phyloP scores from a whole-genome alignment of 64 coral and sea anemone genomes.

The Hydrozoanthus tunicans region DNA sequence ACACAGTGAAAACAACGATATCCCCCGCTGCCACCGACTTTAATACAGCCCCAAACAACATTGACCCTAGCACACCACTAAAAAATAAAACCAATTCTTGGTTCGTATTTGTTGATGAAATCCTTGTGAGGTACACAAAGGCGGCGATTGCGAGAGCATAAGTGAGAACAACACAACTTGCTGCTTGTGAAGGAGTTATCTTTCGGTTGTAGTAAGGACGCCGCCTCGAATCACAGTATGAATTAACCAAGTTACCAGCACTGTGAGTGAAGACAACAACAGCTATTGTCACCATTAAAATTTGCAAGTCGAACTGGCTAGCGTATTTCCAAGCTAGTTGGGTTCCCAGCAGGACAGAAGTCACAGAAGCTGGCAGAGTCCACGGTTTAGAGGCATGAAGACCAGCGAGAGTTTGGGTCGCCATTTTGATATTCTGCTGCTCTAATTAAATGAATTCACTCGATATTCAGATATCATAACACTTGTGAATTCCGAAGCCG shows the following conservation, averaged over 20 bases:
- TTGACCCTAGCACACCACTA: conserved; percentile 35
- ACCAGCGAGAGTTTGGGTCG: conserved; percentile 4
- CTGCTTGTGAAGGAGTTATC: conserved; percentile 50
- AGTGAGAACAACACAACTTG: conserved; percentile 46
- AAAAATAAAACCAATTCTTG: conserved; percentile 27
- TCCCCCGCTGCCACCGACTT: conserved; percentile 47
- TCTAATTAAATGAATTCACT: neutral
- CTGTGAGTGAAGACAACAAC: conserved; percentile 54
- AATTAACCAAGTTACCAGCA: conserved; percentile 51
- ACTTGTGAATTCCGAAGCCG: neutral
- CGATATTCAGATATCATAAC: neutral
- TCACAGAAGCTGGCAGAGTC: conserved; percentile 39
- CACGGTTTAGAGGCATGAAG: conserved; percentile 44
- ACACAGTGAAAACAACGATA: conserved; percentile 37
- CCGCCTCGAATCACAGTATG: conserved; percentile 25
- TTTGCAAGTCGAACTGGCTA: conserved; percentile 29
- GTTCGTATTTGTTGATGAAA: conserved; percentile 46
- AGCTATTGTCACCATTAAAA: conserved; percentile 24
- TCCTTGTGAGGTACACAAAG: conserved; percentile 34
- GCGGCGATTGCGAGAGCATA: conserved; percentile 30
- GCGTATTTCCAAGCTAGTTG: conserved; percentile 46
- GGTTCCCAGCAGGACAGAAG: conserved; percentile 37
- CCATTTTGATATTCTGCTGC: neutral
- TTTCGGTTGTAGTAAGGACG: conserved; percentile 25
- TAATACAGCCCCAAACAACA: conserved; percentile 42